Base-by-base conservation (phyloP, 1,140 invertebrate species). In the Hyles vespertilio region DNA sequence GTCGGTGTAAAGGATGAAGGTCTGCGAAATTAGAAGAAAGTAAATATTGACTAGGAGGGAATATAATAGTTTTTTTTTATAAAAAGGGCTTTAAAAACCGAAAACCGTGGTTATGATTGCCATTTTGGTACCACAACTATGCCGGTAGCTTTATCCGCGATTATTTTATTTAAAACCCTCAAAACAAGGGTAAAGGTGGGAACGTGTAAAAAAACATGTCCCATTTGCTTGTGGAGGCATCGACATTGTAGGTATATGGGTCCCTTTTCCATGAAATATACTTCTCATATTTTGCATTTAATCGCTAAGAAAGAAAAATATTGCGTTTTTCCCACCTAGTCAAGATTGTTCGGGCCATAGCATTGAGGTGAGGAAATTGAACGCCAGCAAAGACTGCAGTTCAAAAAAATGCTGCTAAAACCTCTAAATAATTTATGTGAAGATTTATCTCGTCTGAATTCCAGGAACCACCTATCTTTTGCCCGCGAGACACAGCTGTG, bases 41-140 rank as follows among this genome's bases (percentile, higher is more conserved):
- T 40, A 40, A 8, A 40, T 40, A 5, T 5, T 8, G 4, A 40
- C 36, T 40, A 8, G 36, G 36, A 5, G 4, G 5, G 0, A 40
- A 8, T 40, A 40, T 40, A 40, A 40, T 5, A 1, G 22, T 22
- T 22, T 22, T 40, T 40, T 8, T 40, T 40, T 8, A 40, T 8
- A 40, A 40, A 1, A 5, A 40, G 4, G 5, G 44, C 36, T 36
- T 46, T 43, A 40, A 58, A 58, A 3, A 63, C 2, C 11, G 61
- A 52, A 10, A 36, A 58, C 57, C 61, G 59, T 10, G 56, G 46
- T 33, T 63, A 56, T n/a, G 52, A 55, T 1, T 51, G 51, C 61
- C 61, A 63, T 33, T 55, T 50, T 1, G 61, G 61, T 22, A 63
- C 51, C 4, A 63, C 46, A 11, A 63, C 12, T 34, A 63, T 63